These are phyloP conservation scores for Zapornia atra DNA, from an alignment of 2,113 vertebrate genomes.

Conservation along the genomic window DNA sequence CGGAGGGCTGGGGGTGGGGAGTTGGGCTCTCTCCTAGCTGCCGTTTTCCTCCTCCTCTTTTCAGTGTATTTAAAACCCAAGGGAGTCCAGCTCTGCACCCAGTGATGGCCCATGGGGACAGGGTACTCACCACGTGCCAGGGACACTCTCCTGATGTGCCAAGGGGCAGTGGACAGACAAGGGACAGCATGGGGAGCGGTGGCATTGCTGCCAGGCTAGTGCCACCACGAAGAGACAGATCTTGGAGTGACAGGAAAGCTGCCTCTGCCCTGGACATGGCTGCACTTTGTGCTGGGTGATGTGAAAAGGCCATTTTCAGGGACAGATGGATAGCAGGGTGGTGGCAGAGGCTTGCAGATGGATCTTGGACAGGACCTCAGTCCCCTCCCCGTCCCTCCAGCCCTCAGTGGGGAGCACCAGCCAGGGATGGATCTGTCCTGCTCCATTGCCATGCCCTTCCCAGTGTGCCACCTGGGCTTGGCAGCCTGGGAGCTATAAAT, in stretches of 20 bases:
- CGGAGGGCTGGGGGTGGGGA: too few relatives aligned
- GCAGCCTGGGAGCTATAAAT: slow-evolving; percentile 27
- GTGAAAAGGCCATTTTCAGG: neutral
- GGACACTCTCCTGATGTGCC: neutral
- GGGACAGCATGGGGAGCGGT: neutral
- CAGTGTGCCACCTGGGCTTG: neutral
- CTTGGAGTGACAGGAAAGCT: neutral
- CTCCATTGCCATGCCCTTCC: rapidly evolving
- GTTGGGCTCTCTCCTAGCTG: neutral
- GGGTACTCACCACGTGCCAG: neutral
- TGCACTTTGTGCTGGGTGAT: neutral
- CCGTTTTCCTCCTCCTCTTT: neutral
- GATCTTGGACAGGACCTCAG: neutral
- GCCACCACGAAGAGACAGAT: rapidly evolving
- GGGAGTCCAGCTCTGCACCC: neutral
- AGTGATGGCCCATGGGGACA: neutral
- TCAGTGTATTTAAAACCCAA: neutral
- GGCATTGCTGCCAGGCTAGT: neutral
- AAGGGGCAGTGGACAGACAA: rapidly evolving
- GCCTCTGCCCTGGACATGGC: neutral
- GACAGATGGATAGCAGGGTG: neutral
- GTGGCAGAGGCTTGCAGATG: neutral
- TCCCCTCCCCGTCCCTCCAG: neutral
- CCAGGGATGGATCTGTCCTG: neutral
- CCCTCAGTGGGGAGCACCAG: rapidly evolving